Base-by-base conservation (phyloP, 1,140 invertebrate species). In the Antheraea mylitta region DNA sequence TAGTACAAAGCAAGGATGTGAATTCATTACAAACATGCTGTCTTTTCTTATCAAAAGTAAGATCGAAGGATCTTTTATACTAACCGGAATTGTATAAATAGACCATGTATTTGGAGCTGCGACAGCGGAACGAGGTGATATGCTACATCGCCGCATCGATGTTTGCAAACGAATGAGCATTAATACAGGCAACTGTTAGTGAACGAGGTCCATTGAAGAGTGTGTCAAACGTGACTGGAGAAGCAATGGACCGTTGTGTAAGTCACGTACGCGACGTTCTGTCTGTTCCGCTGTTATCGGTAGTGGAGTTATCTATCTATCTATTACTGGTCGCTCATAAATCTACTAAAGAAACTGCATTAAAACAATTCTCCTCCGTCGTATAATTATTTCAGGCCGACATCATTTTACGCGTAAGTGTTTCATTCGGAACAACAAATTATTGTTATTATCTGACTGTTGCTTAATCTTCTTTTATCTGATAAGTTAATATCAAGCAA, bases 221-320 rank as follows among this genome's bases (percentile, higher is more conserved):
- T 86, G 72, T 85, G 85, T 85, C 80, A 79, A 66, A 85, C 82
- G 82, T 87, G 86, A 86, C 71, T 66, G 65, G 79, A 30, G 70
- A 68, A 78, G 63, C 67, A 78, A 83, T 76, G 74, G 68, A 66
- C 30, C 78, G 66, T 75, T 79, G 70, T 75, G 36, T 60, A 37
- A 70, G 76, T 75, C 81, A 83, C 81, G 81, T 83, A 75, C 74
- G 76, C 79, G 79, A 68, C 81, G 71, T 72, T 71, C 78, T 74
- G 79, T 85, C 81, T 83, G 81, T 64, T 70, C 64, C 66, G 65
- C 70, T 73, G 71, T 79, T 75, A 81, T 80, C 81, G 70, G 18
- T 13, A 13, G 18, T 11, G 18, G 59, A 60, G 9, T 18, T 9
- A 19, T 30, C 61, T 13, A 13, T 37, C 45, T 53, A 53, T 53